phyloP scores from a whole-genome alignment of 2,888 invertebrate species.

The Leptopilina syphax region DNA sequence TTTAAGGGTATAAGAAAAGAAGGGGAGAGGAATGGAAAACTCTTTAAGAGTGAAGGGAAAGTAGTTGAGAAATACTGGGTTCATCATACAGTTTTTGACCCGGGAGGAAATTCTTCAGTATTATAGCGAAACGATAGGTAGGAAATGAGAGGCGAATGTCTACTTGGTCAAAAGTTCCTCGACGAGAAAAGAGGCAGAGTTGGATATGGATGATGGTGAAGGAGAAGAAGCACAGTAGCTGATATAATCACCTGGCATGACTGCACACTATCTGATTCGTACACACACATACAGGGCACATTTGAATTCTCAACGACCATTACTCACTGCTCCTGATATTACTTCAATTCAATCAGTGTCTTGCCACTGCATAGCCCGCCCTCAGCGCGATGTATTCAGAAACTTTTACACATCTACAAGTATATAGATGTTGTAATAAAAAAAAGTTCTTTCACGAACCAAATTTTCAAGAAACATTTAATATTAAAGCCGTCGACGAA shows the following conservation, averaged over 20 bases:
- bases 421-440: constrained; percentile 35
- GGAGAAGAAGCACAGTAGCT: constrained; percentile 76
- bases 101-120: constrained; percentile 46
- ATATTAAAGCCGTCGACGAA: no score
- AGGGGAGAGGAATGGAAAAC: no score
- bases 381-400: constrained; percentile 52
- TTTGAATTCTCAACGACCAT: constrained; percentile 75
- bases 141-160: constrained; percentile 26
- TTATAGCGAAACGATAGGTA: constrained; percentile 44
- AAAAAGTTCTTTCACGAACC: no score
- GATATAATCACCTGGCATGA: constrained; percentile 77
- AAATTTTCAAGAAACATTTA: no score
- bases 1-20: no score
- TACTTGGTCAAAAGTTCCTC: constrained; percentile 67
- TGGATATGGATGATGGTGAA: constrained; percentile 59
- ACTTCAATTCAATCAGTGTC: constrained; percentile 77
- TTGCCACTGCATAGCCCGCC: constrained; percentile 68
- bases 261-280: constrained; percentile 76
- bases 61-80: background rate
- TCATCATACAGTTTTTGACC: background rate
- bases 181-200: constrained; percentile 59
- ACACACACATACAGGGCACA: constrained; percentile 70
- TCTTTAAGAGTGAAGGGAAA: background rate
- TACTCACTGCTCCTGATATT: constrained; percentile 77
- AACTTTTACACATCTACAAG: constrained; percentile 55